These are phyloP conservation scores for Malurus cyaneus DNA, from an alignment of 2,113 vertebrate genomes.

Conservation along the genomic window DNA sequence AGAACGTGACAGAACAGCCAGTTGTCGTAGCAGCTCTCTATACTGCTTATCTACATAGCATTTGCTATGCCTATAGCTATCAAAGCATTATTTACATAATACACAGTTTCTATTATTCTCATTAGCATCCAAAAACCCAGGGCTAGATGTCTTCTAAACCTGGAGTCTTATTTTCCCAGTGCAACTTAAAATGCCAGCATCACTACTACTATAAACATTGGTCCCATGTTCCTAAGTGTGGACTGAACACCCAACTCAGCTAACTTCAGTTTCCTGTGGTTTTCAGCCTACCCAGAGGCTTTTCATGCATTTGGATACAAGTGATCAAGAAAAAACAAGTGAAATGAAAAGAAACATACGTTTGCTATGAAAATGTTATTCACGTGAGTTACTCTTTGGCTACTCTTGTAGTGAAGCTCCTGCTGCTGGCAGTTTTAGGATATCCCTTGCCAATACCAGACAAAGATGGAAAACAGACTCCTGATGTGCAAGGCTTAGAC, in stretches of 20 bases:
- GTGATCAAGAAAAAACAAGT: neutral
- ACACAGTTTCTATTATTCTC: conserved; percentile 22
- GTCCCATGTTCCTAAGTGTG: conserved; percentile 30
- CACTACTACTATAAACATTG: conserved; percentile 32
- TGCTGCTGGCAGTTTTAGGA: conserved; percentile 16
- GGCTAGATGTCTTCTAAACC: conserved; percentile 27
- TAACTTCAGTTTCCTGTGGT: neutral
- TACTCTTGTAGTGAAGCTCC: neutral
- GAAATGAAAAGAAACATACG: neutral
- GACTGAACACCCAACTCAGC: neutral
- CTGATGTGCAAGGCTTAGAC: neutral
- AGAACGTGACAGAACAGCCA: conserved; percentile 17
- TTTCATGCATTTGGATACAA: neutral
- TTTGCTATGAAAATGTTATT: neutral
- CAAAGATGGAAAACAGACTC: conserved; percentile 12
- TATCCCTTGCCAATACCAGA: neutral
- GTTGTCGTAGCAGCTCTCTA: conserved; percentile 13
- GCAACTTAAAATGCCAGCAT: conserved; percentile 53
- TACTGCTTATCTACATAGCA: conserved; percentile 50
- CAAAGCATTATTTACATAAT: conserved; percentile 52
- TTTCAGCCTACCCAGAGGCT: neutral
- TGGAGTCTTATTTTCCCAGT: conserved; percentile 46
- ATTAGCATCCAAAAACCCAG: conserved; percentile 11
- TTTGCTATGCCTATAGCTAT: conserved; percentile 40
- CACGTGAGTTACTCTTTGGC: neutral